Evolutionary conservation across 30 jellyfish, hydroid and myxozoan genomes (phyloP).

Genomic region (Turritopsis rubra): DNA sequence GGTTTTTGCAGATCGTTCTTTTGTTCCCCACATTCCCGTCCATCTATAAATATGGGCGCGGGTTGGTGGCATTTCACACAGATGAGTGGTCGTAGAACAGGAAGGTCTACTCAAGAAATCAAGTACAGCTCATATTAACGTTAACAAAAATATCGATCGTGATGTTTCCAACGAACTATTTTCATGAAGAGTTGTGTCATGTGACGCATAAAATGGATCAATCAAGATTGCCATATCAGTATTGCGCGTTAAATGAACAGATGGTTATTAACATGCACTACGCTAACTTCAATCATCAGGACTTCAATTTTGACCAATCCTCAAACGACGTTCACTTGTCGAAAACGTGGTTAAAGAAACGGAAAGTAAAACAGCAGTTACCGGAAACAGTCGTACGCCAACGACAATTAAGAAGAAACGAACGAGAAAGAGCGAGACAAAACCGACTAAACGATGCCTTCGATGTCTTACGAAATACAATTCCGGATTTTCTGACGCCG

Average conservation of each 20-base stretch:
- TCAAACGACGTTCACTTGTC: neutral
- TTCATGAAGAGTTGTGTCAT: neutral
- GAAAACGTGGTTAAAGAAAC: slow-evolving; percentile 1
- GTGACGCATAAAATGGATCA: neutral
- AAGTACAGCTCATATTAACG: no score
- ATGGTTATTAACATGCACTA: neutral
- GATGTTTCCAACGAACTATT: neutral
- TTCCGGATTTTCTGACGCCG: slow-evolving; percentile 93
- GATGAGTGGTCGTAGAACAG: neutral
- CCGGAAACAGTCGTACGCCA: slow-evolving; percentile 19
- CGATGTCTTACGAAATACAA: slow-evolving; percentile 84
- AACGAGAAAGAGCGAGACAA: slow-evolving; percentile 97
- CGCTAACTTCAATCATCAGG: slow-evolving; percentile 6
- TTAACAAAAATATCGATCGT: neutral
- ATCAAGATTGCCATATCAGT: neutral
- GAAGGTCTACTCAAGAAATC: no score
- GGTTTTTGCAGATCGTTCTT: neutral
- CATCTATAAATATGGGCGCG: neutral
- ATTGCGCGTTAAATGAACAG: neutral
- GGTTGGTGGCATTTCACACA: neutral
- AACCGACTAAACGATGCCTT: slow-evolving; percentile 90
- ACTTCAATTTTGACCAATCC: neutral
- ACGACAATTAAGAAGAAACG: slow-evolving; percentile 94
- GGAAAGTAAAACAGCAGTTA: neutral
- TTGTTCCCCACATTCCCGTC: neutral